phyloP scores from a whole-genome alignment of 37 sponge, comb jelly and placozoan genomes.

The Halisarca cf. caerulea region DNA sequence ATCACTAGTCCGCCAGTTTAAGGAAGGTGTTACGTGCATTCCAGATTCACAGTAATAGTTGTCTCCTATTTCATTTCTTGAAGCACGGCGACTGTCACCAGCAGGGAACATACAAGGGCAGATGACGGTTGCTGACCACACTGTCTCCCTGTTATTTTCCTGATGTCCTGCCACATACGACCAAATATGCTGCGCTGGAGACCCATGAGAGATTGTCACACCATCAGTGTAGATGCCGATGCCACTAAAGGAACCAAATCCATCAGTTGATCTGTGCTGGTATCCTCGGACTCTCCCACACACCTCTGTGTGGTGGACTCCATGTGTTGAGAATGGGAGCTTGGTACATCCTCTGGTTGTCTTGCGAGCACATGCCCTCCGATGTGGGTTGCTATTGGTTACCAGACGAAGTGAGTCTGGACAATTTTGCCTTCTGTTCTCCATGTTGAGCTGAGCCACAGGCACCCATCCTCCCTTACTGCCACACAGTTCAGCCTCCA shows the following conservation, averaged over 20 bases:
- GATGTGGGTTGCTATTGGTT: not conserved
- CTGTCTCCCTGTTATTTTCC: not conserved
- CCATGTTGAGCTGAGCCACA: conserved; percentile 1
- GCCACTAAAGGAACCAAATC: not conserved
- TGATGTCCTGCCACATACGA: not conserved
- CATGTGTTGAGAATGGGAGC: not conserved
- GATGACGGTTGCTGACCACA: not conserved
- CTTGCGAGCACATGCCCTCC: not conserved
- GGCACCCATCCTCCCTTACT: not conserved
- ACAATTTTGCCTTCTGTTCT: not conserved
- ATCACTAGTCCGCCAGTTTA: not conserved
- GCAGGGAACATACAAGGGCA: not conserved
- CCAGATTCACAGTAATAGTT: conserved; percentile 12
- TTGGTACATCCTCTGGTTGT: not conserved
- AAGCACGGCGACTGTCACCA: not conserved
- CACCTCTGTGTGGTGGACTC: not conserved
- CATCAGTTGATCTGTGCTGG: conserved; percentile 10
- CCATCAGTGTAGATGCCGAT: not conserved
- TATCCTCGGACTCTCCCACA: not conserved
- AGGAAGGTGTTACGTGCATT: not conserved
- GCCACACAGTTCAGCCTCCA: not conserved
- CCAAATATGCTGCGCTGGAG: not conserved
- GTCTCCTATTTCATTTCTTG: not conserved
- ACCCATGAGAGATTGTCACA: not conserved
- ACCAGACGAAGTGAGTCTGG: not conserved